Evolutionary conservation across 2,797 vertebrate species (phyloP).

Genomic region (Sorex maritimensis): DNA sequence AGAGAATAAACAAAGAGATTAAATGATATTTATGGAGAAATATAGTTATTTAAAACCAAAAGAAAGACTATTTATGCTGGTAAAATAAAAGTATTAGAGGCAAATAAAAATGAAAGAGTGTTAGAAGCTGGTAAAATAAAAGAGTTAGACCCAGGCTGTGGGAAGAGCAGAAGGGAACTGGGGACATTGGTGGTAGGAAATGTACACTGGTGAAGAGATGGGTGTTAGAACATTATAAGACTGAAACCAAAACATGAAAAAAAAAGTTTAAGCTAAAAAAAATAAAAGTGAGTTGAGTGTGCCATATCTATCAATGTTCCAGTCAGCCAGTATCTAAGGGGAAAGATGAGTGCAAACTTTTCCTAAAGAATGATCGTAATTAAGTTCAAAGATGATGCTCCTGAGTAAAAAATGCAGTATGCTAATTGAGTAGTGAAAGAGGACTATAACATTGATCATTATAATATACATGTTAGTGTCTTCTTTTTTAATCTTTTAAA

Average conservation of each 20-base stretch:
- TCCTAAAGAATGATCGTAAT: no score
- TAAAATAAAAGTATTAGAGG: neutral
- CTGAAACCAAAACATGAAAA: no score
- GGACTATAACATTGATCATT: neutral
- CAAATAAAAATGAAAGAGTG: no score
- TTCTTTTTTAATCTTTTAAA: neutral
- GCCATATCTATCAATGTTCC: neutral
- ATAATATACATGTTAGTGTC: neutral
- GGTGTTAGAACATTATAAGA: no score
- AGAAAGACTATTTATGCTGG: neutral
- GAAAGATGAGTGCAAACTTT: no score
- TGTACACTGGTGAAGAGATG: no score
- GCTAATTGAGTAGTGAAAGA: neutral
- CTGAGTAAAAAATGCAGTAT: neutral
- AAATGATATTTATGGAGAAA: neutral
- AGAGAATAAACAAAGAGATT: slow-evolving; percentile 9
- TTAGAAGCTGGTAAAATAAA: no score
- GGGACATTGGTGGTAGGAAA: no score
- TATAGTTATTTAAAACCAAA: slow-evolving; percentile 40
- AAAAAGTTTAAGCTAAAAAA: neutral
- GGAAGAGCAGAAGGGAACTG: no score
- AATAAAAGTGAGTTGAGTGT: neutral
- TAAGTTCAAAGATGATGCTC: no score
- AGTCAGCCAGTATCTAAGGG: no score
- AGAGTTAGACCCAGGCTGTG: no score